Evolutionary conservation across 2,888 invertebrate genomes (phyloP).

Genomic region (Dasypogon diadema): DNA sequence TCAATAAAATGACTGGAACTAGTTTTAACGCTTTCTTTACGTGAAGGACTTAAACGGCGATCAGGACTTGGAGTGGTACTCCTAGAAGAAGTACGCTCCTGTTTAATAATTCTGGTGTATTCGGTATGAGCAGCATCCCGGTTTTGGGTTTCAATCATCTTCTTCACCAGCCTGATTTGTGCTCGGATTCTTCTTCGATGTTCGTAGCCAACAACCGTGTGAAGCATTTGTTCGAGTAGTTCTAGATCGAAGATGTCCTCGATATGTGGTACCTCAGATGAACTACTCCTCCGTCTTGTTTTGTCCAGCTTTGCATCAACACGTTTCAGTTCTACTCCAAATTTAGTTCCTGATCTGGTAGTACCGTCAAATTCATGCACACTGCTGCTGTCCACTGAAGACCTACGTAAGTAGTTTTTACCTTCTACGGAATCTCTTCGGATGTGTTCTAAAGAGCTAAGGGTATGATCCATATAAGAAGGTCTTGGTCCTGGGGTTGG

Average conservation of each 20-base stretch:
- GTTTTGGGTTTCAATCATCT: slow-evolving; percentile 70
- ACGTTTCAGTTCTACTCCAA: slow-evolving; percentile 76
- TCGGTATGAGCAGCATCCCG: slow-evolving; percentile 54
- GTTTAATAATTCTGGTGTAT: background rate
- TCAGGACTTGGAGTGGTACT: slow-evolving; percentile 25
- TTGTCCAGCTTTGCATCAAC: slow-evolving; percentile 71
- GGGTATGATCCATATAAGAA: slow-evolving; percentile 68
- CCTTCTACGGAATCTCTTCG: slow-evolving; percentile 65
- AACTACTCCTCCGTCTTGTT: slow-evolving; percentile 69
- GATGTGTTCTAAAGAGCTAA: slow-evolving; percentile 67
- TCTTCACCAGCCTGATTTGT: slow-evolving; percentile 80
- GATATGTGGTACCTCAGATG: slow-evolving; percentile 71
- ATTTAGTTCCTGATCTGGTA: slow-evolving; percentile 73
- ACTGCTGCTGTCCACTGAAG: slow-evolving; percentile 63
- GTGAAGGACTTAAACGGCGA: slow-evolving; percentile 18
- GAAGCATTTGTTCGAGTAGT: slow-evolving; percentile 79
- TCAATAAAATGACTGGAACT: slow-evolving; percentile 56
- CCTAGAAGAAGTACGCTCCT: slow-evolving; percentile 50
- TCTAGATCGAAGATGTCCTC: slow-evolving; percentile 81
- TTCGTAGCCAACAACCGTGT: slow-evolving; percentile 82
- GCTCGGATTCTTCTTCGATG: slow-evolving; percentile 81
- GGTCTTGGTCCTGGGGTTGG: slow-evolving; percentile 60
- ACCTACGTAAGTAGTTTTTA: slow-evolving; percentile 62
- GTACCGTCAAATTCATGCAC: slow-evolving; percentile 68
- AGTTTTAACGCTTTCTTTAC: slow-evolving; percentile 49